Base-by-base conservation (phyloP, 2,797 vertebrate species). In the Trachops cirrhosus region DNA sequence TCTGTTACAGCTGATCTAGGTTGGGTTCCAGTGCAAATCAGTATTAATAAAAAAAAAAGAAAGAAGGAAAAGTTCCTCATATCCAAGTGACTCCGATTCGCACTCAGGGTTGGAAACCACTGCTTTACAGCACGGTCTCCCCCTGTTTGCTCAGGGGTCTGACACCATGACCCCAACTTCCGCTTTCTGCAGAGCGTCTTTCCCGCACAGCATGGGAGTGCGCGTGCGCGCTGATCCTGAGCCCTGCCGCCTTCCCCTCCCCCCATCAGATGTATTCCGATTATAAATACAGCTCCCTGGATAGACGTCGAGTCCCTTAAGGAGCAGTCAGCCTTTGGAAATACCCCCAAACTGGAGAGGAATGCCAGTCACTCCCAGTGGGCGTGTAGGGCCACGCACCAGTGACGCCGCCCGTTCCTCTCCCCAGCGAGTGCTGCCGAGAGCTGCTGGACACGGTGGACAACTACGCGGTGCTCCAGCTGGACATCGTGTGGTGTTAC, bases 401-500 rank as follows among this genome's bases (percentile, higher is more conserved):
- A 24, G 57, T 50, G 39, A 18, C 1, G 1, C 5, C 21, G 0
- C n/a, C 22, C 37, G 52, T 80, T 96, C 80, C 67, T 97, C 0
- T 90, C 89, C 96, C 1, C 97, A 99, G 99, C 34, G 98, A 99
- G 95, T 99, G 99, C 5, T 98, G 98, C 97, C 98, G 98, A 0
- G 98, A 98, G 0, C 98, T 99, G 94, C 98, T 99, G 94, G 95
- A 97, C 71, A 99, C 98, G 0, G 99, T 99, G 67, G 99, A 99
- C 75, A 99, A 99, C 97, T 99, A 98, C 0, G 99, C 99, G 0
- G 99, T 99, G 0, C 99, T 99, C 87, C 99, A 99, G 98, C 98
- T 99, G 98, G 99, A 99, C 92, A 98, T 99, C 0, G 99, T 99
- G 91, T 99, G 99, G 99, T 99, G 99, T 64, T 99, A 99, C 97